A percentile compares a stretch with the other conserved stretches of the same genome.
Evolutionary conservation across 2,888 invertebrate species (phyloP).

Genomic region (Rhagium mordax): DNA sequence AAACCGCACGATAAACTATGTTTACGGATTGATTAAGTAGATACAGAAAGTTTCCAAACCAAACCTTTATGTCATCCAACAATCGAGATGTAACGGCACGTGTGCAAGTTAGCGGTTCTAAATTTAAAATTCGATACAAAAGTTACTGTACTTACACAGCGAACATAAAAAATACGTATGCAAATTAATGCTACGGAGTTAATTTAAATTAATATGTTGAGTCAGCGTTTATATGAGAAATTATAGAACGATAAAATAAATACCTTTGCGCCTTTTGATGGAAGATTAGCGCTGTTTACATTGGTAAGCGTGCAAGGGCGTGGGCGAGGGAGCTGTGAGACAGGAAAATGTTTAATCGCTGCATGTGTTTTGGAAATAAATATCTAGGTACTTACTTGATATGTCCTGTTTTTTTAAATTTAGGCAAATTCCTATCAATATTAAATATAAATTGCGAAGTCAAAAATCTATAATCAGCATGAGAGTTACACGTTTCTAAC

Average conservation of each 20-base stretch:
- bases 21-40: neutral
- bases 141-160: constrained; percentile 12
- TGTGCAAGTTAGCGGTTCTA: neutral
- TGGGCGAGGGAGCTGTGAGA: neutral
- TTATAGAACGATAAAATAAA: neutral
- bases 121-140: neutral
- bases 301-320: neutral
- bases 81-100: neutral
- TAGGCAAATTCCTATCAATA: too few species aligned
- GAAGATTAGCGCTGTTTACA: constrained; percentile 1
- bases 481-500: too few species aligned
- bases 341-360: neutral
- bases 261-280: constrained; percentile 3
- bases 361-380: too few species aligned
- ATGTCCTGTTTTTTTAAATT: too few species aligned
- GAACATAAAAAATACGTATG: neutral
- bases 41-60: too few species aligned
- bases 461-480: too few species aligned
- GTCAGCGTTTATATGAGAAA: constrained; percentile 12
- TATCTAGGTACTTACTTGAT: too few species aligned
- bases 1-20: neutral
- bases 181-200: neutral
- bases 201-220: constrained; percentile 25
- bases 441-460: too few species aligned
- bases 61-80: neutral